A percentile compares a stretch with the other conserved stretches of the same genome.
Evolutionary conservation across 2,113 vertebrate genomes (phyloP).

Genomic region (Oreochromis aureus): DNA sequence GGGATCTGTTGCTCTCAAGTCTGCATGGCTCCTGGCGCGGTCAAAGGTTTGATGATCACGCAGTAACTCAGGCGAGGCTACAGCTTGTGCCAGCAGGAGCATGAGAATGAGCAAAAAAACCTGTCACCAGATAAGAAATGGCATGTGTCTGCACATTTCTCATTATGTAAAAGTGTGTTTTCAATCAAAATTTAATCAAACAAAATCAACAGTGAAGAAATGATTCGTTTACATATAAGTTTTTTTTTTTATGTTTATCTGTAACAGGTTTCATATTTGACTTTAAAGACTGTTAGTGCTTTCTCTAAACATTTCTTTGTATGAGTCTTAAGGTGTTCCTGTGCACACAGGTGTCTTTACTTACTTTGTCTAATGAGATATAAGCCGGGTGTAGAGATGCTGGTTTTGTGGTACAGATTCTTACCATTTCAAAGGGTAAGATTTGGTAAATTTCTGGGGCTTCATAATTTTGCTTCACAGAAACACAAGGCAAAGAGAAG

Average conservation of each 20-base stretch:
- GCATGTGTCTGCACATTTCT: background rate
- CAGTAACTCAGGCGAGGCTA: background rate
- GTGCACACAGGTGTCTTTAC: background rate
- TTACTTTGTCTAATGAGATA: background rate
- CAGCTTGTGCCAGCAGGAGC: background rate
- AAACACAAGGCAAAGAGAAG: background rate
- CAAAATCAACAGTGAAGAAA: background rate
- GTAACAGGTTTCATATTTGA: background rate
- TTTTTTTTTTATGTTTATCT: background rate
- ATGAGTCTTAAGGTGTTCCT: background rate
- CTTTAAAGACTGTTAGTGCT: rapidly evolving
- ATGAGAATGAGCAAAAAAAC: background rate
- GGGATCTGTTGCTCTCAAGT: background rate
- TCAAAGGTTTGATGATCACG: background rate
- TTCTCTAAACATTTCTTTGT: background rate
- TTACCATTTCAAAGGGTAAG: background rate
- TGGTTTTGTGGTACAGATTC: background rate
- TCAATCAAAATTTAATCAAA: background rate
- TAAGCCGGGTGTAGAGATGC: background rate
- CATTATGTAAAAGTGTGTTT: background rate
- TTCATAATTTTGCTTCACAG: background rate
- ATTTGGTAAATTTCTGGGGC: background rate
- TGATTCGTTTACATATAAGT: background rate
- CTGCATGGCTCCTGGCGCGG: background rate
- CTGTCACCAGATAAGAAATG: background rate